Evolutionary conservation across 1,140 invertebrate genomes (phyloP).

Genomic region (Drosophila sechellia): DNA sequence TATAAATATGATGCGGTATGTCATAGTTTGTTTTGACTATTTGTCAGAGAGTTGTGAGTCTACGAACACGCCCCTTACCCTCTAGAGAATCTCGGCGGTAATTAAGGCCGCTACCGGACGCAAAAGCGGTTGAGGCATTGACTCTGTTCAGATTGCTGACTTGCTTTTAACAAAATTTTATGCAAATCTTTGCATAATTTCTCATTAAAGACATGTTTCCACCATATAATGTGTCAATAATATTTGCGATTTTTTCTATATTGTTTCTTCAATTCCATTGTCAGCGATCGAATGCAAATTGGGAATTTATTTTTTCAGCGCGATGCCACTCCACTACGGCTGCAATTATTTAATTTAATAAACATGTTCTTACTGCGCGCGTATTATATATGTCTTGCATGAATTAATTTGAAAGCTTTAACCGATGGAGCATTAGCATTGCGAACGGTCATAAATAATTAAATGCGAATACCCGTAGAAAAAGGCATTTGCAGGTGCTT

Average conservation of each 20-base stretch:
- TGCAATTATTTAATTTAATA: conserved; percentile 77
- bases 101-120: conserved; percentile 79
- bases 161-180: conserved; percentile 43
- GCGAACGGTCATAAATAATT: conserved; percentile 50
- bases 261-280: conserved; percentile 51
- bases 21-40: conserved; percentile 78
- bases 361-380: conserved; percentile 58
- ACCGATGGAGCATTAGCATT: conserved; percentile 41
- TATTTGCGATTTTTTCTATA: conserved; percentile 49
- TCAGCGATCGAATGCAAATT: conserved; percentile 60
- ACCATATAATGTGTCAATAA: conserved; percentile 81
- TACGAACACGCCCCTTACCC: conserved; percentile 59
- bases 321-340: conserved; percentile 39
- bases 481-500: conserved; percentile 50
- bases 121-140: conserved; percentile 34
- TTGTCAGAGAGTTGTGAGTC: conserved; percentile 49
- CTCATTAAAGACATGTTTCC: conserved; percentile 79
- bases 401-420: conserved; percentile 60
- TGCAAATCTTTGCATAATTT: conserved; percentile 77
- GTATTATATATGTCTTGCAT: conserved; percentile 57
- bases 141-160: conserved; percentile 47
- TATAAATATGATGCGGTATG: conserved; percentile 59
- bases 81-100: conserved; percentile 50
- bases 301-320: conserved; percentile 17
- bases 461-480: conserved; percentile 25